Evolutionary conservation across 53 echinoderm and acorn worm species (phyloP), one percentile per base, ranked within the genome.

Genomic region (Arbacia lixula): DNA sequence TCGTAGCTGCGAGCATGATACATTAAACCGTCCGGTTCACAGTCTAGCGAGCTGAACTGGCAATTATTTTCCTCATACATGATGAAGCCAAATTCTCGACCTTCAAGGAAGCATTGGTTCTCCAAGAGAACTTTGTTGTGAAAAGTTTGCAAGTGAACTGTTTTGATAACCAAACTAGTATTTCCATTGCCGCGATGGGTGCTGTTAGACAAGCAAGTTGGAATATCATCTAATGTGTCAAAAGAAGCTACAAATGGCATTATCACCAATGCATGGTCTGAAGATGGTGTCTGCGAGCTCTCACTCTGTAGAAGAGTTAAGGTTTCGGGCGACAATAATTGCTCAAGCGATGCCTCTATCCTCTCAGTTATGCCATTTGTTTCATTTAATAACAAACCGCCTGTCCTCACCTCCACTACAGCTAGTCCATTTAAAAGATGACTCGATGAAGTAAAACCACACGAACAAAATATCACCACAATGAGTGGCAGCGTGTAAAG

Each of bases 361-460:
- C 43, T 26, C 1, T 6, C 0, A 27, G 43, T 1, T 14, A 69
- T 42, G 27, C 36, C 42, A 24, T 69, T 17, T 1, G 42, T 27
- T 1, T n/a, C n/a, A n/a, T n/a, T n/a, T n/a, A 69, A 27, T 1
- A 27, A 42, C 34, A 19, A 10, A 27, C 43, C 43, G 17, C 12
- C 6, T 9, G n/a, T 69, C 25, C 21, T 0, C 9, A 8, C 40
- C 3, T 42, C 14, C 12, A 69, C 24, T 20, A 42, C 43, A 14
- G 69, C 28, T 3, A 69, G 40, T 14, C 69, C 69, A 16, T 27
- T 69, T 16, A 69, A 69, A 43, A 36, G 40, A 20, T 69, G 41
- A 27, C 14, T 27, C 43, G 69, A 25, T 3, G 41, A 33, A 16
- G 29, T 4, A 28, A 69, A 10, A 25, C 10, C 20, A 3, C 12